Percentiles rank a stretch among this genome's conserved stretches.
phyloP scores from a whole-genome alignment of 2,888 invertebrate genomes.

The Campaea margaritaria region DNA sequence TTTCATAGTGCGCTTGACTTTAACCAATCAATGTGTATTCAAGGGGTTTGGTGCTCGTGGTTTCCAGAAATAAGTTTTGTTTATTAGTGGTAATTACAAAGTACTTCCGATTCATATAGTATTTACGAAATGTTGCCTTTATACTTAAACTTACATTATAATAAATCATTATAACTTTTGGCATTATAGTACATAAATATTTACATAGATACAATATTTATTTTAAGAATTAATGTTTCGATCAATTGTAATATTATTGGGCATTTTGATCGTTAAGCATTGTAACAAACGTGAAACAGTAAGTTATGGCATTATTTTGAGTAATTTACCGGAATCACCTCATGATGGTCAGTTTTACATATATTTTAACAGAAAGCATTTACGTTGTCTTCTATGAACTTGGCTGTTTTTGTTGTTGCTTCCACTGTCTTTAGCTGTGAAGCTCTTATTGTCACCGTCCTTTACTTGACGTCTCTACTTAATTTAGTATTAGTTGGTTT shows the following conservation, averaged over 20 bases:
- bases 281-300: slow-evolving; percentile 55
- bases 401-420: slow-evolving; percentile 65
- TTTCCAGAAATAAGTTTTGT: slow-evolving; percentile 10
- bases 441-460: slow-evolving; percentile 72
- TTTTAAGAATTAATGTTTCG: slow-evolving; percentile 58
- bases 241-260: slow-evolving; percentile 56
- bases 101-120: slow-evolving; percentile 39
- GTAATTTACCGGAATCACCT: slow-evolving; percentile 69
- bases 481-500: slow-evolving; percentile 81
- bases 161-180: slow-evolving; percentile 52
- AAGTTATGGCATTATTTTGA: slow-evolving; percentile 71
- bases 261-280: slow-evolving; percentile 61
- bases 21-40: too few species aligned
- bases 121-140: slow-evolving; percentile 55
- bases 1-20: too few species aligned
- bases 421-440: slow-evolving; percentile 59
- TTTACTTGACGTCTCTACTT: slow-evolving; percentile 80
- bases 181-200: slow-evolving; percentile 56
- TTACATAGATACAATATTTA: slow-evolving; percentile 58
- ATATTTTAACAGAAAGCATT: slow-evolving; percentile 71
- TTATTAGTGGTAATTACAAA: slow-evolving; percentile 39
- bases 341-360: slow-evolving; percentile 73
- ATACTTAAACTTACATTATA: slow-evolving; percentile 37
- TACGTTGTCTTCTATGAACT: slow-evolving; percentile 63
- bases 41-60: too few species aligned